phyloP scores from a whole-genome alignment of 2,797 vertebrate species.

The Graptemys geographica region DNA sequence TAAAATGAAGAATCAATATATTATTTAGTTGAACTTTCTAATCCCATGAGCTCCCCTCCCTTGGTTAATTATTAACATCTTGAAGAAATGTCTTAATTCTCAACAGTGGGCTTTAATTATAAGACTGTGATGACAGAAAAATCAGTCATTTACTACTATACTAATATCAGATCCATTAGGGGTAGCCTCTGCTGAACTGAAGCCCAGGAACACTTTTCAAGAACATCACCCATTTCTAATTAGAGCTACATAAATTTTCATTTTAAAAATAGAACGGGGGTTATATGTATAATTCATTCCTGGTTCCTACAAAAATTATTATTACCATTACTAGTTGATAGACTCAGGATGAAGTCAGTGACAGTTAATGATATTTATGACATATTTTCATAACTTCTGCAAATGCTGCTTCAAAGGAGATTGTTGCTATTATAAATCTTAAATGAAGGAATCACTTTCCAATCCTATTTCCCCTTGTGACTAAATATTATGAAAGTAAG shows the following conservation, averaged over 20 bases:
- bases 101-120: slow-evolving; percentile 61
- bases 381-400: slow-evolving; percentile 60
- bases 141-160: slow-evolving; percentile 51
- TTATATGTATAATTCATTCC: slow-evolving; percentile 62
- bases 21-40: background rate
- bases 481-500: slow-evolving; percentile 40
- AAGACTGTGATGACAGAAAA: slow-evolving; percentile 50
- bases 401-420: slow-evolving; percentile 6
- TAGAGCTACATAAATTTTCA: slow-evolving; percentile 48
- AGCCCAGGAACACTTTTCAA: slow-evolving; percentile 21
- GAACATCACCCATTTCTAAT: slow-evolving; percentile 34
- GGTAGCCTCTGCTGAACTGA: slow-evolving; percentile 31
- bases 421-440: slow-evolving; percentile 47
- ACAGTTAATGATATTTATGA: slow-evolving; percentile 59
- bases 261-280: slow-evolving; percentile 36
- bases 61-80: slow-evolving; percentile 46
- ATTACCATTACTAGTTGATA: slow-evolving; percentile 51
- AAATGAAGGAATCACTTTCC: slow-evolving; percentile 21
- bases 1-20: background rate
- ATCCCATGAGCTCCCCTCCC: background rate
- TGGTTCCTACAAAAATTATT: slow-evolving; percentile 62
- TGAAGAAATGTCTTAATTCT: slow-evolving; percentile 44
- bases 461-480: slow-evolving; percentile 19
- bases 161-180: slow-evolving; percentile 52
- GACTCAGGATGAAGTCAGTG: slow-evolving; percentile 51